Base-by-base conservation (phyloP, 2,797 vertebrate species). In the Karalla daura region DNA sequence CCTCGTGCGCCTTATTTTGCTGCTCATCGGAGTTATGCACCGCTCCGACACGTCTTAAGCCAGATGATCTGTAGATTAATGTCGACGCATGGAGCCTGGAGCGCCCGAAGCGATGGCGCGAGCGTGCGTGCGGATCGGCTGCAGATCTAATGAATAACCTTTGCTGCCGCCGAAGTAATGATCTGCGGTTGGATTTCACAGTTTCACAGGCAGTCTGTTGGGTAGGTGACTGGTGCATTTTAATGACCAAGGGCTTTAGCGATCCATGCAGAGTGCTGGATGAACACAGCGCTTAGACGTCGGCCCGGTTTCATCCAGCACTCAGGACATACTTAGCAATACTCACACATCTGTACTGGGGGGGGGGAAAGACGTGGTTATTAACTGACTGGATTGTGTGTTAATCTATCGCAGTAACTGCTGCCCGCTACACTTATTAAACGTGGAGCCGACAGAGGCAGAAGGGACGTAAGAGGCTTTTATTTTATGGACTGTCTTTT, bases 141-240 rank as follows among this genome's bases (percentile, higher is more conserved):
- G 2, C 63, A 67, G 50, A 77, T 84, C 78, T 72, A 68, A 83
- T 74, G 67, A 84, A 74, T 73, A 84, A 80, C 78, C 74, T 81
- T 71, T 63, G 36, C 58, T 62, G 70, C 74, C 52, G 59, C 83
- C 30, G 58, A 74, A 81, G 71, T 80, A 82, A 88, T 88, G 78
- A 88, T 85, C 77, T 63, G 58, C 40, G 47, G 72, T 71, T 52
- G 66, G 74, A 76, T 85, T 82, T 85, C 73, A 78, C 83, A 83
- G 52, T 70, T 85, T 84, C 71, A 53, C 76, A 78, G 76, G 33
- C 68, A 66, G 79, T 63, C 65, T 84, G 70, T 28, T 66, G 53
- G 65, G 60, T 60, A 76, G 83, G 79, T 84, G 80, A 83, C 76
- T 83, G 81, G 64, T 80, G 83, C 80, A 84, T 80, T 85, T 87